A percentile compares a stretch with the other conserved stretches of the same genome.
phyloP scores from a whole-genome alignment of 2,888 invertebrate genomes.

The Cryptus armator region DNA sequence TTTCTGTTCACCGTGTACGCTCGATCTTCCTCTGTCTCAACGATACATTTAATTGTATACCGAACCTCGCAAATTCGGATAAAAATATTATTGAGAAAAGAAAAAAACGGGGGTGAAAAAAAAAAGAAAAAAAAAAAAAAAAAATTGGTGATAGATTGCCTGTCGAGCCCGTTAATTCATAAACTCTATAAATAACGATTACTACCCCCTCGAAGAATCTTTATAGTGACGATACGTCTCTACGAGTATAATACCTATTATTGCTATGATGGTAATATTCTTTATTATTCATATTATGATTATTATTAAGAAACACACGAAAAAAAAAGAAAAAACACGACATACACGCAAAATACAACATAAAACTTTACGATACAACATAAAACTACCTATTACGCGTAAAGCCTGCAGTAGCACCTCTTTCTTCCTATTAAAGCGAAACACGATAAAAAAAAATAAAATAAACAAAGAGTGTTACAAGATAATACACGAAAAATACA shows the following conservation, averaged over 20 bases:
- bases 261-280: conserved; percentile 81
- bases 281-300: conserved; percentile 81
- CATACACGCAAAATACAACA: conserved; percentile 18
- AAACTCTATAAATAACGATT: conserved; percentile 52
- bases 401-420: conserved; percentile 65
- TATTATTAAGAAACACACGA: conserved; percentile 79
- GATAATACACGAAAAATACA: conserved; percentile 34
- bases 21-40: conserved; percentile 30
- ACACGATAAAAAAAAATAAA: conserved; percentile 9
- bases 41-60: conserved; percentile 29
- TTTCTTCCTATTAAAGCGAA: conserved; percentile 61
- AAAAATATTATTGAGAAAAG: conserved; percentile 6
- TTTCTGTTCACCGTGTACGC: conserved; percentile 20
- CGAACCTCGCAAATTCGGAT: conserved; percentile 53
- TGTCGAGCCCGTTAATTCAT: conserved; percentile 48
- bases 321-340: conserved; percentile 72
- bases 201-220: conserved; percentile 47
- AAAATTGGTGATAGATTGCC: conserved; percentile 34
- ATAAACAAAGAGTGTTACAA: conserved; percentile 31
- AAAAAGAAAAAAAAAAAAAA: conserved; percentile 5
- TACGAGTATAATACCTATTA: conserved; percentile 79
- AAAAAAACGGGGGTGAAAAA: conserved; percentile 10
- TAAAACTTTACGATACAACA: conserved; percentile 18
- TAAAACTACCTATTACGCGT: conserved; percentile 43
- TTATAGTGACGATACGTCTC: conserved; percentile 46